Percentiles rank a stretch among this genome's conserved stretches.
These are phyloP conservation scores for Bucco capensis DNA, from an alignment of 2,113 vertebrate species.

Conservation along the genomic window DNA sequence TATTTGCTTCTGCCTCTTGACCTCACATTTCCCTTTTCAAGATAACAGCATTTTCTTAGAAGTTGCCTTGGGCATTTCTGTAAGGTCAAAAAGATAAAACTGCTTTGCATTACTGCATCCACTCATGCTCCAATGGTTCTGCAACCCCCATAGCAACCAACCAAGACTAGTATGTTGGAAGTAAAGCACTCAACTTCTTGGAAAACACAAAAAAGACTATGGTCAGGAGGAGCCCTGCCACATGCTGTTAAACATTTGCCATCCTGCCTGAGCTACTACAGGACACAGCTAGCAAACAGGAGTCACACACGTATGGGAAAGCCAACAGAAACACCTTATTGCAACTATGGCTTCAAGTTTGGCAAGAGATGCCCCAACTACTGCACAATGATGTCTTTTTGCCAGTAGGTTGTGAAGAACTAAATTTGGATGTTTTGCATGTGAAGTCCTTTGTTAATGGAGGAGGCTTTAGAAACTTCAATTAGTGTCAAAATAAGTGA, in stretches of 20 bases:
- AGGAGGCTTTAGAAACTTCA: neutral
- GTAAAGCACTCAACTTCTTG: neutral
- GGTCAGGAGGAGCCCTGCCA: neutral
- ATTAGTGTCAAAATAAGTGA: neutral
- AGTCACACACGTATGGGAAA: neutral
- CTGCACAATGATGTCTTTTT: neutral
- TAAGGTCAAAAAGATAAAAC: slow-evolving; percentile 36
- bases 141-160: neutral
- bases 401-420: neutral
- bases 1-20: neutral
- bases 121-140: neutral
- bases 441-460: neutral
- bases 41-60: neutral
- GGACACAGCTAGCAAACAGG: rapidly evolving
- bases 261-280: neutral
- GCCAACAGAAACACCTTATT: rapidly evolving
- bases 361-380: neutral
- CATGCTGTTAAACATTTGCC: neutral
- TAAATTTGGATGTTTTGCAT: neutral
- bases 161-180: neutral
- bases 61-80: neutral
- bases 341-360: neutral
- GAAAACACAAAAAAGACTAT: neutral
- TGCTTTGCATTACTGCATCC: neutral
- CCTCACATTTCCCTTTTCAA: neutral